Percentiles rank a stretch among this genome's conserved stretches.
phyloP scores from a whole-genome alignment of 2,113 vertebrate species.

The Falcunculus frontatus region DNA sequence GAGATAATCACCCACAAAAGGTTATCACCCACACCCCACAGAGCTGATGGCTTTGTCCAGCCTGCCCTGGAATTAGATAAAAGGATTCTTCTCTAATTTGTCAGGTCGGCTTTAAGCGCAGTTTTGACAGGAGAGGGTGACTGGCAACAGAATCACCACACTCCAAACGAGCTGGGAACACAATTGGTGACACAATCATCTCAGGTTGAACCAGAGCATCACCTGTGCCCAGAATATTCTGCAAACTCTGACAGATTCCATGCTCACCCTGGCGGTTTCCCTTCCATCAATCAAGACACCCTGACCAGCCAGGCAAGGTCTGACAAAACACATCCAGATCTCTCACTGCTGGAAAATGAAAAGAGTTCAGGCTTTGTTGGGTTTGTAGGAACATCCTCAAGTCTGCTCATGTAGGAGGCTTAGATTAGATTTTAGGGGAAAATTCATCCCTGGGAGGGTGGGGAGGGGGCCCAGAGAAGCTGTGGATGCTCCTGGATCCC shows the following conservation, averaged over 20 bases:
- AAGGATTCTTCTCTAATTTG: neutral
- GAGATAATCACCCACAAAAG: neutral
- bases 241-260: neutral
- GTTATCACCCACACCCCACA: neutral
- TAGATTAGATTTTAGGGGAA: neutral
- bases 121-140: neutral
- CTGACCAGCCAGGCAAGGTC: neutral
- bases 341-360: neutral
- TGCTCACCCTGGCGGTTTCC: neutral
- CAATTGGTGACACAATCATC: neutral
- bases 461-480: neutral
- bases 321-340: neutral
- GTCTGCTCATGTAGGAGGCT: neutral
- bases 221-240: neutral
- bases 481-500: neutral
- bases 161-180: neutral
- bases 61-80: neutral
- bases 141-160: neutral
- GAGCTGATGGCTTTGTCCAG: neutral
- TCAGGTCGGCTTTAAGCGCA: neutral
- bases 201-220: neutral
- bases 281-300: neutral
- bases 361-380: neutral
- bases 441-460: neutral
- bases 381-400: neutral